phyloP scores from a whole-genome alignment of 2,888 invertebrate genomes.

The Diploptera punctata region DNA sequence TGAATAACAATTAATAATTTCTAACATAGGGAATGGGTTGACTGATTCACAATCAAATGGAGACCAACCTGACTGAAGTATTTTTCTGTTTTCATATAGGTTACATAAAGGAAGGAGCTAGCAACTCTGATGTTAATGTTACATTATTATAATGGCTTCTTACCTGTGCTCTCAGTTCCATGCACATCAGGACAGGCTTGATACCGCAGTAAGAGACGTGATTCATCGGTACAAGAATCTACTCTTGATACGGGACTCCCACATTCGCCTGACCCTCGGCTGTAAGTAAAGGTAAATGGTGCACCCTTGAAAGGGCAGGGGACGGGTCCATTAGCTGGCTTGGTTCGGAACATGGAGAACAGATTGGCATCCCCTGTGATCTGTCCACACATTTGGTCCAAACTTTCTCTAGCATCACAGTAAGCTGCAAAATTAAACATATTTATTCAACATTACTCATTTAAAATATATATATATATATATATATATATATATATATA shows the following conservation, averaged over 20 bases:
- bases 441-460: too few relatives aligned
- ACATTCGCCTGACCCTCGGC: conserved; percentile 89
- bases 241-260: conserved; percentile 88
- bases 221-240: conserved; percentile 93
- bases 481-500: too few relatives aligned
- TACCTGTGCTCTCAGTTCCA: conserved; percentile 90
- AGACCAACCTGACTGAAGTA: too few relatives aligned
- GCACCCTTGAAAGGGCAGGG: conserved; percentile 89
- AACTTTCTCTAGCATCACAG: conserved; percentile 72
- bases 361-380: conserved; percentile 89
- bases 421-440: conserved; percentile 67
- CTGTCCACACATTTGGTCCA: conserved; percentile 82
- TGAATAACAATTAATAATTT: too few relatives aligned
- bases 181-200: conserved; percentile 93
- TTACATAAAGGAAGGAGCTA: too few relatives aligned
- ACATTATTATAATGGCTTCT: neutral
- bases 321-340: conserved; percentile 75
- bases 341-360: conserved; percentile 91
- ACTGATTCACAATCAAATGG: too few relatives aligned
- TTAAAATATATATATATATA: too few relatives aligned
- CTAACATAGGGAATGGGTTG: too few relatives aligned
- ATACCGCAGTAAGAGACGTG: conserved; percentile 86
- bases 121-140: too few relatives aligned
- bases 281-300: conserved; percentile 84
- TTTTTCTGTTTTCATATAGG: too few relatives aligned